Conservation (phyloP, 2,888 invertebrate genomes). For the Drosophila rellima region DNA sequence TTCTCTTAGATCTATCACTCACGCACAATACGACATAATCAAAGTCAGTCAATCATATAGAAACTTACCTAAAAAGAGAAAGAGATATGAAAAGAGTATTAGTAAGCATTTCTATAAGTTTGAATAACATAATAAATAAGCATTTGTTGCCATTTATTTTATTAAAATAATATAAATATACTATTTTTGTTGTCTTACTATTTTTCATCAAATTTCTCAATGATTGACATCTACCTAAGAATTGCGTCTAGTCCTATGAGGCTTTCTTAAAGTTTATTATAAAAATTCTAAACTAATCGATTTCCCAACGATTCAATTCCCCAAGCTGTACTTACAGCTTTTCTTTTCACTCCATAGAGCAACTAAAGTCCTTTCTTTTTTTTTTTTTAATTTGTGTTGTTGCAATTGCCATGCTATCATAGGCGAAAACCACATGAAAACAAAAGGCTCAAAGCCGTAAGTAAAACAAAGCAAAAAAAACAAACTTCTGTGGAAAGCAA, state of each 20-base stretch:
- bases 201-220: not conserved
- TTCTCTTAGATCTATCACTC: conserved; percentile 57
- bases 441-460: conserved; percentile 69
- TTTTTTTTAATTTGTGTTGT: not conserved
- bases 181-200: too few relatives aligned
- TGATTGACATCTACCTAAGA: not conserved
- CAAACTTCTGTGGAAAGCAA: conserved; percentile 11
- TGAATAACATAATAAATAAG: too few relatives aligned
- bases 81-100: not conserved
- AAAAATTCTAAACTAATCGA: conserved; percentile 23
- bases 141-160: too few relatives aligned
- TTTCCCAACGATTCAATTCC: conserved; percentile 19
- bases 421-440: conserved; percentile 38
- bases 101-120: not conserved
- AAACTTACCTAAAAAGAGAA: conserved; percentile 71
- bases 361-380: not conserved
- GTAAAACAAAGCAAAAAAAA: conserved; percentile 63
- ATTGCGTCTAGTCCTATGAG: not conserved
- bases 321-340: not conserved
- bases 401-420: conserved; percentile 16
- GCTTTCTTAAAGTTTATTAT: conserved; percentile 13
- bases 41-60: conserved; percentile 1
- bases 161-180: too few relatives aligned
- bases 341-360: not conserved
- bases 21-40: conserved; percentile 44